These are phyloP conservation scores for Anthopleura sola DNA, from an alignment of 64 coral and sea anemone genomes.

Conservation along the genomic window DNA sequence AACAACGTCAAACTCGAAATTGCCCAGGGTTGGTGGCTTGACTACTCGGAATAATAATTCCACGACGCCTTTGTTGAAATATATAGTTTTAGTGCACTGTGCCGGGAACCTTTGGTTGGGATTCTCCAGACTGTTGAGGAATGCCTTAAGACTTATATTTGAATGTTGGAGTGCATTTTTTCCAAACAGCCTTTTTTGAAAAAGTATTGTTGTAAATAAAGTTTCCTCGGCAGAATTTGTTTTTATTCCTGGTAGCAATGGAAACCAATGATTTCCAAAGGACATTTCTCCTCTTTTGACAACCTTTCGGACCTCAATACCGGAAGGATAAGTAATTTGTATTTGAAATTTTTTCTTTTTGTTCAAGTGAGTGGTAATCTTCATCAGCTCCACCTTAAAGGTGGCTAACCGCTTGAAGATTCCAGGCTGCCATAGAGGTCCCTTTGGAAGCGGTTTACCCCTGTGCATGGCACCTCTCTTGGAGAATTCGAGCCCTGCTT, in stretches of 20 bases:
- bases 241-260: too few relatives aligned
- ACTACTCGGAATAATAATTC: constrained; percentile 13
- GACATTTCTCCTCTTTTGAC: too few relatives aligned
- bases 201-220: not conserved
- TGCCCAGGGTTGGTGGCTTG: not conserved
- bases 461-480: too few relatives aligned
- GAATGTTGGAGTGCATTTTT: not conserved
- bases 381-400: not conserved
- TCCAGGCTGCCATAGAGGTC: not conserved
- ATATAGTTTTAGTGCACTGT: not conserved
- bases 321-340: not conserved
- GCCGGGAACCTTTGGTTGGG: not conserved
- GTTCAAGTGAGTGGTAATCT: not conserved
- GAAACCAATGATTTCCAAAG: too few relatives aligned
- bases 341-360: not conserved
- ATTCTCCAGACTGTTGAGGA: not conserved
- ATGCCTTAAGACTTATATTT: not conserved
- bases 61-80: not conserved
- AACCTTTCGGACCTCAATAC: not conserved
- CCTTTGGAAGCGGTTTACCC: constrained; percentile 7
- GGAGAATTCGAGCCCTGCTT: constrained; percentile 32
- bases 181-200: not conserved
- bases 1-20: not conserved
- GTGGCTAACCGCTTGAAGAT: not conserved
- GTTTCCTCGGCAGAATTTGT: too few relatives aligned